phyloP scores from a whole-genome alignment of 2,888 invertebrate species.

The Ophioninae sp. region DNA sequence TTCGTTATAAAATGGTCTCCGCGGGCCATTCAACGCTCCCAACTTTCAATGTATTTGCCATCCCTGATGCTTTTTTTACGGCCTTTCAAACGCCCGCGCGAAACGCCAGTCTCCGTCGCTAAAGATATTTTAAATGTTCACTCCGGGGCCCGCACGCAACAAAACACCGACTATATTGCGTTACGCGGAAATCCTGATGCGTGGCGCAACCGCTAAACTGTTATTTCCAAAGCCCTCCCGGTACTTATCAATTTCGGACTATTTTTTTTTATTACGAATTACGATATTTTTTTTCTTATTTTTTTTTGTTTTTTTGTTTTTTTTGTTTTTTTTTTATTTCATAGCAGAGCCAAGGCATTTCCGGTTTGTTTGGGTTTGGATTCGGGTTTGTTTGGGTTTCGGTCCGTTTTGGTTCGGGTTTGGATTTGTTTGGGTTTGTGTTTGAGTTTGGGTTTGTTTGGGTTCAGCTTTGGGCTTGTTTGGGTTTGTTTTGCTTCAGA shows the following conservation, averaged over 20 bases:
- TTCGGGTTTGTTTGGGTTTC: too few relatives aligned
- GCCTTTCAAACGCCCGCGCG: conserved; percentile 32
- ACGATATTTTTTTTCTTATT: too few relatives aligned
- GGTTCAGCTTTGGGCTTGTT: too few relatives aligned
- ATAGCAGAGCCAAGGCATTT: too few relatives aligned
- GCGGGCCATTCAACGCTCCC: conserved; percentile 35
- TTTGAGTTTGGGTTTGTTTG: too few relatives aligned
- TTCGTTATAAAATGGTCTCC: not conserved
- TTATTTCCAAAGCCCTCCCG: conserved; percentile 31
- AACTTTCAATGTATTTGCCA: conserved; percentile 26
- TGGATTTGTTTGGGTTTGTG: too few relatives aligned
- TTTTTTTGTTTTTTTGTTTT: too few relatives aligned
- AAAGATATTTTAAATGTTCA: conserved; percentile 23
- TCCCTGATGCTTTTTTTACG: conserved; percentile 36
- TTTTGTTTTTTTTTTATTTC: too few relatives aligned
- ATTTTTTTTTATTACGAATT: not conserved
- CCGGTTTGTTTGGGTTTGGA: too few relatives aligned
- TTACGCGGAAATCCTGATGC: conserved; percentile 70
- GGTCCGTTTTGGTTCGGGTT: too few relatives aligned
- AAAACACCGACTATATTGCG: conserved; percentile 63
- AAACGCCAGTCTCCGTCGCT: conserved; percentile 36
- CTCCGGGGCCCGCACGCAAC: conserved; percentile 18
- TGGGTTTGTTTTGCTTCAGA: too few relatives aligned
- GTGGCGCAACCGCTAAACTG: conserved; percentile 23
- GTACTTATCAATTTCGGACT: conserved; percentile 5